Conservation (phyloP, 2,888 invertebrate genomes). For the Tyria jacobaeae region DNA sequence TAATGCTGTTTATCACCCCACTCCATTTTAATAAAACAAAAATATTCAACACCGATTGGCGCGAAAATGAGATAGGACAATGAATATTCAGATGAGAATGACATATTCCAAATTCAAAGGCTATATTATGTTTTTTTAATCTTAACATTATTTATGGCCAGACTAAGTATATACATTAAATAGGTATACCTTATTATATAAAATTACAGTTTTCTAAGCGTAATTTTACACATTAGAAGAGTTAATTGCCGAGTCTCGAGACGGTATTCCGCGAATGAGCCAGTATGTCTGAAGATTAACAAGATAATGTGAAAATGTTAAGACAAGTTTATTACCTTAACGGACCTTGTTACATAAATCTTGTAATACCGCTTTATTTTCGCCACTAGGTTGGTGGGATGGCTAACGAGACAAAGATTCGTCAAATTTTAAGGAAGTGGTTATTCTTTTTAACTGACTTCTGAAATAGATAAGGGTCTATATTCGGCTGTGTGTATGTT, state of each 20-base stretch:
- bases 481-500: too few relatives aligned
- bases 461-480: too few relatives aligned
- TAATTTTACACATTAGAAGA: conserved; percentile 19
- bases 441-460: too few relatives aligned
- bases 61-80: too few relatives aligned
- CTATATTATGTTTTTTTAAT: too few relatives aligned
- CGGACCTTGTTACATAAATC: background rate
- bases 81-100: too few relatives aligned
- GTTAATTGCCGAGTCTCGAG: conserved; percentile 15
- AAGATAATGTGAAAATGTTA: conserved; percentile 7
- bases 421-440: background rate
- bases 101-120: too few relatives aligned
- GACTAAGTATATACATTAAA: background rate
- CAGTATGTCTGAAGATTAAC: conserved; percentile 8
- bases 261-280: conserved; percentile 14
- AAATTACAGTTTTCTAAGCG: conserved; percentile 22
- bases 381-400: background rate
- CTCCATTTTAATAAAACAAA: too few relatives aligned
- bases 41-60: too few relatives aligned
- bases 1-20: too few relatives aligned
- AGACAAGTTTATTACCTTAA: background rate
- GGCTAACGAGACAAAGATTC: background rate
- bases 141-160: too few relatives aligned
- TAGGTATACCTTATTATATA: conserved; percentile 13
- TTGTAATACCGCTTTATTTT: background rate